Evolutionary conservation across 2,888 invertebrate species (phyloP).

Genomic region (Trachelus iudaicus): DNA sequence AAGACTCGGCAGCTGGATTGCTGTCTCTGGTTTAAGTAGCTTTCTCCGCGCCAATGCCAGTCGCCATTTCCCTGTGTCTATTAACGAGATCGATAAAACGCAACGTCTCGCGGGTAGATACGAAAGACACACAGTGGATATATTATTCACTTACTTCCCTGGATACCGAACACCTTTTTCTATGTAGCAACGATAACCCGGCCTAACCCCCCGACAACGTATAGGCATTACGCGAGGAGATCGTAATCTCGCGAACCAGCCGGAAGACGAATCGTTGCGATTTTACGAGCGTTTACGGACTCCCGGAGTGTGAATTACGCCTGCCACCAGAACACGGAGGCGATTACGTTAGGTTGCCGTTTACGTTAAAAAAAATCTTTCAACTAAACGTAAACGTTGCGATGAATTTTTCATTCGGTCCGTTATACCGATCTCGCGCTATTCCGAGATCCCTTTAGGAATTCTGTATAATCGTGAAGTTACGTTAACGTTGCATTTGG

Average conservation of each 20-base stretch:
- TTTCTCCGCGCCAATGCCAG: slow-evolving; percentile 26
- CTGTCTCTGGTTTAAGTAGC: slow-evolving; percentile 19
- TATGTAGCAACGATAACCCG: background rate
- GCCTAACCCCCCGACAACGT: background rate
- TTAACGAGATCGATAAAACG: slow-evolving; percentile 21
- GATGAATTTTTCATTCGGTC: background rate
- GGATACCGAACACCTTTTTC: background rate
- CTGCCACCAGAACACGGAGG: background rate
- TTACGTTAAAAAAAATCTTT: background rate
- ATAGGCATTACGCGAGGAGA: background rate
- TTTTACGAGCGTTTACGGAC: background rate
- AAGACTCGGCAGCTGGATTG: background rate
- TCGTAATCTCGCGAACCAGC: background rate
- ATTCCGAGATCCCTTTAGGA: background rate
- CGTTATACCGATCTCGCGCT: background rate
- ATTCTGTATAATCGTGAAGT: background rate
- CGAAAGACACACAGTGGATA: background rate
- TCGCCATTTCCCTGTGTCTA: slow-evolving; percentile 15
- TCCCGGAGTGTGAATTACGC: background rate
- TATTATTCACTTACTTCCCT: background rate
- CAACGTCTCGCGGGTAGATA: background rate
- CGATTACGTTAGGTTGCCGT: background rate
- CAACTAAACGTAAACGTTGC: background rate
- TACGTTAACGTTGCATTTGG: background rate
- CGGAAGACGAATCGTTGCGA: background rate